phyloP scores from a whole-genome alignment of 2,888 invertebrate species.

The Matsumyia berberina region DNA sequence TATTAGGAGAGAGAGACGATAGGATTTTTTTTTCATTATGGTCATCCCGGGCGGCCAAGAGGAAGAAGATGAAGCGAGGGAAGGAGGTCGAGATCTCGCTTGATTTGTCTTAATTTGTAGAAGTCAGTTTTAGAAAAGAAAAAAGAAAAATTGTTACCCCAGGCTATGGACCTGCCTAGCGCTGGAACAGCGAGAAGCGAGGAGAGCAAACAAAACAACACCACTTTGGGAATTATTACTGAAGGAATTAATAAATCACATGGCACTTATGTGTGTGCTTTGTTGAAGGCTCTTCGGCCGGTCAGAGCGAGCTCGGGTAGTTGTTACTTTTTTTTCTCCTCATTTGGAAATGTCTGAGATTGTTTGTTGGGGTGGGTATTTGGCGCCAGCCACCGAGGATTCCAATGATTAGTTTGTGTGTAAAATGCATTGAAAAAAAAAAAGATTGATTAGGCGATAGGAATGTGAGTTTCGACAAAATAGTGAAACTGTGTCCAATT shows the following conservation, averaged over 20 bases:
- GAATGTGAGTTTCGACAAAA: no score
- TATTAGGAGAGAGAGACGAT: slow-evolving; percentile 64
- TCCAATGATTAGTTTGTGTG: slow-evolving; percentile 55
- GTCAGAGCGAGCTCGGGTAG: background rate
- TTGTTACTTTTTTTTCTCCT: slow-evolving; percentile 55
- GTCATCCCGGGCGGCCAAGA: slow-evolving; percentile 4
- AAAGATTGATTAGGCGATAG: background rate
- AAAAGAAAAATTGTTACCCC: slow-evolving; percentile 51
- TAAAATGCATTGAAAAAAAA: slow-evolving; percentile 1
- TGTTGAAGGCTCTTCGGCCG: slow-evolving; percentile 15
- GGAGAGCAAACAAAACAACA: slow-evolving; percentile 44
- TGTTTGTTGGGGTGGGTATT: slow-evolving; percentile 62
- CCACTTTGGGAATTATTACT: slow-evolving; percentile 74
- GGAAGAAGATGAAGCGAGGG: background rate
- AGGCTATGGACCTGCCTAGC: no score
- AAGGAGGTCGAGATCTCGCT: slow-evolving; percentile 38
- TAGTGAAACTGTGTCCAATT: no score
- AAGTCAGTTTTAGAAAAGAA: slow-evolving; percentile 60
- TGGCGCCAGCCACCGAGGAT: slow-evolving; percentile 68
- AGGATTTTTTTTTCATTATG: slow-evolving; percentile 45
- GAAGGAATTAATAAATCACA: slow-evolving; percentile 75
- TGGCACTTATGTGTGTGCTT: slow-evolving; percentile 56
- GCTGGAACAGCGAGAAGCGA: no score
- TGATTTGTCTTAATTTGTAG: slow-evolving; percentile 77
- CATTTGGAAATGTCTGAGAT: slow-evolving; percentile 67